phyloP scores from a whole-genome alignment of 2,113 vertebrate species.

The Euleptes europaea region DNA sequence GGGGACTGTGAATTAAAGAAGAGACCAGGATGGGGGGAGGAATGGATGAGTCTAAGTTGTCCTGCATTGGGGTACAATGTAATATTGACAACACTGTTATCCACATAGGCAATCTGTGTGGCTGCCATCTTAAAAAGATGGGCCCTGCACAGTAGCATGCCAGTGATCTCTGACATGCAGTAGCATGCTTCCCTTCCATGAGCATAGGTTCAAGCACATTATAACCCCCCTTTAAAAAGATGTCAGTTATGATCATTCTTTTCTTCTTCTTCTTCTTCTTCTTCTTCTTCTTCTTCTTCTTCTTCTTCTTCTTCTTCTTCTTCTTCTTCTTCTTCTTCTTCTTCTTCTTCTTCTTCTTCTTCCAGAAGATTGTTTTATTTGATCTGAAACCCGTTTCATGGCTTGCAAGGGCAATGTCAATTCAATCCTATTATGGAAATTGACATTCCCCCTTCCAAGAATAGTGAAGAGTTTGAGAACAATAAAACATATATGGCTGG shows the following conservation, averaged over 20 bases:
- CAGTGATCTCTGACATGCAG: background rate
- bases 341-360: too few relatives aligned
- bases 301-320: too few relatives aligned
- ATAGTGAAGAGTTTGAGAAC: background rate
- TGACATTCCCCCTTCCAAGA: background rate
- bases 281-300: too few relatives aligned
- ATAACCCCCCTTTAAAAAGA: background rate
- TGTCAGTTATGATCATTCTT: too few relatives aligned
- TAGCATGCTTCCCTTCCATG: background rate
- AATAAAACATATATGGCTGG: background rate
- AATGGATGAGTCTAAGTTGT: background rate
- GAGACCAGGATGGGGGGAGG: background rate
- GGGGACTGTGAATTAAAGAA: background rate
- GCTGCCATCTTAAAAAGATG: background rate
- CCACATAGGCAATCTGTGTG: background rate
- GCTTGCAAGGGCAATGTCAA: background rate
- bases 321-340: too few relatives aligned
- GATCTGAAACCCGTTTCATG: background rate
- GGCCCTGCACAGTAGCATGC: background rate
- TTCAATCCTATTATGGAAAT: background rate
- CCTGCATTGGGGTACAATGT: background rate
- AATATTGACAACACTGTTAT: background rate
- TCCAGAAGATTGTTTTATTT: background rate
- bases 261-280: too few relatives aligned
- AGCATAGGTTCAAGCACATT: background rate